phyloP scores from a whole-genome alignment of 1,140 invertebrate genomes.

The Brachionus plicatilis region DNA sequence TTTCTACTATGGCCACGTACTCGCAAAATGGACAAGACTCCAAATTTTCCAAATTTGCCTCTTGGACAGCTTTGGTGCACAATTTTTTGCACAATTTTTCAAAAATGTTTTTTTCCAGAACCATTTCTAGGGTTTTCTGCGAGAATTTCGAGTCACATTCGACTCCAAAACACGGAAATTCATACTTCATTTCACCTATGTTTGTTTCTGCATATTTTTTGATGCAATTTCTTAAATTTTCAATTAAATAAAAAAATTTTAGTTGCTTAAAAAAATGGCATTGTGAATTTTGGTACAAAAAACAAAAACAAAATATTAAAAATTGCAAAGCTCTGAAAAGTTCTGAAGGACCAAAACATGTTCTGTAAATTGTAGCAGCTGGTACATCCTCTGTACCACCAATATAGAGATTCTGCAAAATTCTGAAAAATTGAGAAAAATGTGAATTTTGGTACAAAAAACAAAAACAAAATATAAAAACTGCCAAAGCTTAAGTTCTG shows the following conservation, averaged over 20 bases:
- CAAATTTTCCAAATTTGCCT: constrained; percentile 61
- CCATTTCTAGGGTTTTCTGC: constrained; percentile 46
- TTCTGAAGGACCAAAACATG: no score
- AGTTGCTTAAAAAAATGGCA: no score
- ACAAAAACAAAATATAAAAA: no score
- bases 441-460: no score
- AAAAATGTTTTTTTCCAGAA: constrained; percentile 59
- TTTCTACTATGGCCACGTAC: constrained; percentile 14
- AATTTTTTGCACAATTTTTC: constrained; percentile 58
- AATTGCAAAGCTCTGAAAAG: no score
- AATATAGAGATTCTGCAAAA: no score
- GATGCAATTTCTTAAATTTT: constrained; percentile 53
- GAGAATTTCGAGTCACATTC: constrained; percentile 47
- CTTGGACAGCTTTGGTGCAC: constrained; percentile 61
- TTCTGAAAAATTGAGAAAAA: no score
- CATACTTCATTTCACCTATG: constrained; percentile 58
- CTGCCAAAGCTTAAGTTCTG: no score
- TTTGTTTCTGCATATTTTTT: constrained; percentile 55
- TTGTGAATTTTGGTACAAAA: no score
- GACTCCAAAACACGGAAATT: constrained; percentile 58
- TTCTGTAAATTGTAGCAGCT: no score
- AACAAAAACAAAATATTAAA: no score
- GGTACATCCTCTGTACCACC: no score
- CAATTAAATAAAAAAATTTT: not conserved
- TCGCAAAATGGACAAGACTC: not conserved